Evolutionary conservation across 2,113 vertebrate genomes (phyloP).

Genomic region (Poecilia latipinna): DNA sequence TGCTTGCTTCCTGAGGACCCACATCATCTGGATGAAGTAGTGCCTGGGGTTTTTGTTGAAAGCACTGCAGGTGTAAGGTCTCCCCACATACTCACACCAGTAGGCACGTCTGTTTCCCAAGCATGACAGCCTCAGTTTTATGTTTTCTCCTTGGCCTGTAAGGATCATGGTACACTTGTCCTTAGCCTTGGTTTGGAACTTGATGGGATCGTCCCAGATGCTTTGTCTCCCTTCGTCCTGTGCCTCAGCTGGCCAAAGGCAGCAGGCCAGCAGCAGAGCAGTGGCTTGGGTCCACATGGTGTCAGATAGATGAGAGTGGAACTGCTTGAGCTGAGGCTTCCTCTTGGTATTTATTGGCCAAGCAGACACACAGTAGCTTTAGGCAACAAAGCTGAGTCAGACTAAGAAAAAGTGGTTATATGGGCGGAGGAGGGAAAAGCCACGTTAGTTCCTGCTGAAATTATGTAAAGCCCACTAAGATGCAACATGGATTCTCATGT

Average conservation of each 20-base stretch:
- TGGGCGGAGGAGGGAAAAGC: constrained; percentile 18
- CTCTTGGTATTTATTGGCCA: constrained; percentile 78
- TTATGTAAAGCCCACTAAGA: constrained; percentile 11
- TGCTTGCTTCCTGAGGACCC: constrained; percentile 74
- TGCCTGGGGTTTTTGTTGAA: constrained; percentile 82
- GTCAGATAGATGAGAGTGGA: constrained; percentile 37
- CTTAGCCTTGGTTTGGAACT: constrained; percentile 79
- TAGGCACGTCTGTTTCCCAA: constrained; percentile 67
- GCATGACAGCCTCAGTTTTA: constrained; percentile 80
- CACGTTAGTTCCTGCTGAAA: constrained; percentile 43
- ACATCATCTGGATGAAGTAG: constrained; percentile 84
- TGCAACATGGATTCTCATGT: constrained; percentile 11
- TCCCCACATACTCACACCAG: constrained; percentile 85
- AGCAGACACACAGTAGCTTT: constrained; percentile 64
- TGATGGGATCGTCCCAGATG: constrained; percentile 77
- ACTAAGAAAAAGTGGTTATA: constrained; percentile 3
- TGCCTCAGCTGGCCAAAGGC: constrained; percentile 65
- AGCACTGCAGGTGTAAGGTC: constrained; percentile 76
- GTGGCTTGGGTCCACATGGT: constrained; percentile 78
- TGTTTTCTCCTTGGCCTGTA: constrained; percentile 73
- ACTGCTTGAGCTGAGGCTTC: constrained; percentile 13
- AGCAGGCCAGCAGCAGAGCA: constrained; percentile 72
- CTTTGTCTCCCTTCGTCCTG: constrained; percentile 64
- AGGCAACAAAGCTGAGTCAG: constrained; percentile 13
- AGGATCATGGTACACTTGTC: constrained; percentile 79